A percentile compares a stretch with the other conserved stretches of the same genome.
These are phyloP conservation scores for Scleropages formosus DNA, from an alignment of 2,797 vertebrate species.

Conservation along the genomic window DNA sequence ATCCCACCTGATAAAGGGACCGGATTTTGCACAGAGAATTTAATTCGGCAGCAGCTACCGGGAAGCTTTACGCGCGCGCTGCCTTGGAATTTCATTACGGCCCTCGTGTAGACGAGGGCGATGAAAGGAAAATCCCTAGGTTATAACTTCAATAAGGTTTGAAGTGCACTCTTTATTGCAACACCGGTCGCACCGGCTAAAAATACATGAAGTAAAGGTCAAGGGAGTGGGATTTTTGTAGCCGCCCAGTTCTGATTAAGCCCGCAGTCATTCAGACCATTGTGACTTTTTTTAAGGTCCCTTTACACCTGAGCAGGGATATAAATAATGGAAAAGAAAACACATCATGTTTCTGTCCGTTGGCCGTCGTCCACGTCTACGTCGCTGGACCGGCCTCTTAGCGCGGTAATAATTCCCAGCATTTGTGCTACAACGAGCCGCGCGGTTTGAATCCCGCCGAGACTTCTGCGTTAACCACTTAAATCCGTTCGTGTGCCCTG, in stretches of 20 bases:
- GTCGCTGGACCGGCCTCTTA: background rate
- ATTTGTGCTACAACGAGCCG: background rate
- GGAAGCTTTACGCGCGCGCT: slow-evolving; percentile 19
- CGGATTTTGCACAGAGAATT: slow-evolving; percentile 26
- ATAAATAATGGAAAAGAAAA: slow-evolving; percentile 3
- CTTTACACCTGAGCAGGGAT: background rate
- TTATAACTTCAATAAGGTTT: slow-evolving; percentile 33
- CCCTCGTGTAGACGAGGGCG: slow-evolving; percentile 18
- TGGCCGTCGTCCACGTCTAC: background rate
- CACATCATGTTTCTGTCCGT: background rate
- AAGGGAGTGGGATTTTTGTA: slow-evolving; percentile 21
- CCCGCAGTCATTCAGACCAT: background rate
- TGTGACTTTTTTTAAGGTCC: background rate
- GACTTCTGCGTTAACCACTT: slow-evolving; percentile 2
- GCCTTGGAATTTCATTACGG: slow-evolving; percentile 33
- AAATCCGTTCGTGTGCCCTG: background rate
- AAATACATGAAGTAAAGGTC: slow-evolving; percentile 35
- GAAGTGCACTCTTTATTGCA: slow-evolving; percentile 31
- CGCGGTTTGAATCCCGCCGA: background rate
- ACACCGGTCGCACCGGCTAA: slow-evolving; percentile 31
- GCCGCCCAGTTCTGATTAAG: slow-evolving; percentile 10
- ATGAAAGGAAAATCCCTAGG: slow-evolving; percentile 31
- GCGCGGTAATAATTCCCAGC: background rate
- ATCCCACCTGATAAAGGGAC: slow-evolving; percentile 31
- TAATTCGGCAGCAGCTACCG: slow-evolving; percentile 10